These are phyloP conservation scores for Callaeas wilsoni DNA, from an alignment of 2,113 vertebrate genomes.

Conservation along the genomic window DNA sequence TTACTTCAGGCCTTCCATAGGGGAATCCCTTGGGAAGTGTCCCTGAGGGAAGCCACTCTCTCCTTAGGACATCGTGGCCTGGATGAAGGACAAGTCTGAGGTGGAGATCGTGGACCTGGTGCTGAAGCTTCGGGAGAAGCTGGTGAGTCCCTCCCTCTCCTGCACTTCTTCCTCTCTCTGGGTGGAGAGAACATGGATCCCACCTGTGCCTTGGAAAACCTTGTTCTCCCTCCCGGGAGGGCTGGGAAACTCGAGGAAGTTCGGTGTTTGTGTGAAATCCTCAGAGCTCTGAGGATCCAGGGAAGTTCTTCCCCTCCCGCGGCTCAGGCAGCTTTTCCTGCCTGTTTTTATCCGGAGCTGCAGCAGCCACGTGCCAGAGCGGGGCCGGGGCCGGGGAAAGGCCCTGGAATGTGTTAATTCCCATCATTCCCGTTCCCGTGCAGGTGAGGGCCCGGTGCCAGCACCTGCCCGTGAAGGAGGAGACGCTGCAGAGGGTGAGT, in stretches of 20 bases:
- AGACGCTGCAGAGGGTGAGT: slow-evolving; percentile 71
- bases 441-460: slow-evolving; percentile 79
- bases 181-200: fast-evolving
- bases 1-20: neutral
- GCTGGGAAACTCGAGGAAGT: neutral
- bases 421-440: neutral
- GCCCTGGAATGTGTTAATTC: neutral
- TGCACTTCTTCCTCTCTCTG: neutral
- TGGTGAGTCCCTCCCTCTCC: slow-evolving; percentile 69
- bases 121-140: slow-evolving; percentile 90
- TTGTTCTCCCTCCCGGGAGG: neutral
- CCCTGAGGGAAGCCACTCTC: neutral
- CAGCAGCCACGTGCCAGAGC: no score
- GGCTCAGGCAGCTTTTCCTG: fast-evolving
- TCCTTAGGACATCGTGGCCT: slow-evolving; percentile 82
- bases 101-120: slow-evolving; percentile 92
- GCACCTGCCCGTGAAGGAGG: slow-evolving; percentile 81
- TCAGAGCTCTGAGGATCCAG: no score
- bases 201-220: neutral
- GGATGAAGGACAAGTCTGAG: slow-evolving; percentile 93
- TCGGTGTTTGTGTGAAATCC: fast-evolving
- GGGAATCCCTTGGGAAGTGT: neutral
- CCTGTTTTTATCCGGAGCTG: neutral
- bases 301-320: no score
- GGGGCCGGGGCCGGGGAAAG: no score